Conservation (phyloP, 2,797 vertebrate genomes). For the Gymnoscopelus microlampas region DNA sequence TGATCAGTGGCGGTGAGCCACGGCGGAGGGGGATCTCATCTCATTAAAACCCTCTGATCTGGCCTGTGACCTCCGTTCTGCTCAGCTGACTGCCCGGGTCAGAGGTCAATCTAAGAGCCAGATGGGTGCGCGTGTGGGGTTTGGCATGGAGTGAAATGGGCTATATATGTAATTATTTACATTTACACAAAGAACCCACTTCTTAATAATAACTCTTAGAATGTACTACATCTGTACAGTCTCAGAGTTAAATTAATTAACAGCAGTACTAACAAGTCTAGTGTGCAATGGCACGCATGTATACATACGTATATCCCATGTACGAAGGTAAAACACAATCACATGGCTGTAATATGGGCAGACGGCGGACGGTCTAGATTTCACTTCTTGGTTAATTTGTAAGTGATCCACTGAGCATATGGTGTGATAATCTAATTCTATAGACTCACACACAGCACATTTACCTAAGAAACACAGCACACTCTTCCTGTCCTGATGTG, state of each 20-base stretch:
- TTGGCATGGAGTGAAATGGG: slow-evolving; percentile 2
- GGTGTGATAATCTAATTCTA: slow-evolving; percentile 2
- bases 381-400: background rate
- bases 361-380: background rate
- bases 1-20: slow-evolving; percentile 21
- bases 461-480: background rate
- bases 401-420: slow-evolving; percentile 28
- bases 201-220: no score
- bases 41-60: slow-evolving; percentile 38
- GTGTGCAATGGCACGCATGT: no score
- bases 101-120: slow-evolving; percentile 66
- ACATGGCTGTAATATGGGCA: background rate
- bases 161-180: no score
- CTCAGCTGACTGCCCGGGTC: slow-evolving; percentile 47
- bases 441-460: slow-evolving; percentile 7
- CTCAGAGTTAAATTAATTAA: no score
- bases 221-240: no score
- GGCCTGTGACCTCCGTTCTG: slow-evolving; percentile 45
- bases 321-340: background rate
- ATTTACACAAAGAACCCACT: no score
- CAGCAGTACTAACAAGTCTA: no score
- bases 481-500: slow-evolving; percentile 5
- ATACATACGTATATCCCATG: no score
- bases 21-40: slow-evolving; percentile 52
- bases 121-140: slow-evolving; percentile 49